These are phyloP conservation scores for Helicolenus hilgendorfi DNA, from an alignment of 2,797 vertebrate genomes.

Conservation along the genomic window DNA sequence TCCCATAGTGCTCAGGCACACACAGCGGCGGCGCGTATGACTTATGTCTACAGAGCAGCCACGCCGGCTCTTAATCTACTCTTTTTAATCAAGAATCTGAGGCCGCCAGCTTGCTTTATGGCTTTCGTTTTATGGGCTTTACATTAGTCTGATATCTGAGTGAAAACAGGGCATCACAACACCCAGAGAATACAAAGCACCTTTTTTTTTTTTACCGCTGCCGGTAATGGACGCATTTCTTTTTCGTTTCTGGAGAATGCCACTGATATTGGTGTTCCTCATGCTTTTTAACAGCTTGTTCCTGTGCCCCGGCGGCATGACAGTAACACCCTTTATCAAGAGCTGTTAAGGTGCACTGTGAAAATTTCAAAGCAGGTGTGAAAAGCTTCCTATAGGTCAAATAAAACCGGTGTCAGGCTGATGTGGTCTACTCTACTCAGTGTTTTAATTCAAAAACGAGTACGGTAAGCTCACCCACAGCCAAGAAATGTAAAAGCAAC, in stretches of 20 bases:
- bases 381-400: slow-evolving; percentile 79
- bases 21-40: slow-evolving; percentile 28
- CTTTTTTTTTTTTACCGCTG: slow-evolving; percentile 1
- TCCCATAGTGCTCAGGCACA: slow-evolving; percentile 29
- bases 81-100: slow-evolving; percentile 75
- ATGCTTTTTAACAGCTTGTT: slow-evolving; percentile 79
- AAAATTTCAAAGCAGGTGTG: slow-evolving; percentile 75
- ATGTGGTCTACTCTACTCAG: slow-evolving; percentile 29
- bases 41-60: slow-evolving; percentile 50
- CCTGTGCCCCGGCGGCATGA: slow-evolving; percentile 54
- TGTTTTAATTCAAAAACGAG: slow-evolving; percentile 23
- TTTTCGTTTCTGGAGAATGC: slow-evolving; percentile 28
- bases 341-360: slow-evolving; percentile 72
- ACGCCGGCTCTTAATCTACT: slow-evolving; percentile 54
- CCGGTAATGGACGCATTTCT: slow-evolving; percentile 41
- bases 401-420: slow-evolving; percentile 49
- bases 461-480: background rate
- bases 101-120: slow-evolving; percentile 53
- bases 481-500: background rate
- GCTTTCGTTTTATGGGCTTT: slow-evolving; percentile 56
- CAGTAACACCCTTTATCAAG: slow-evolving; percentile 71
- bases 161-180: slow-evolving; percentile 45
- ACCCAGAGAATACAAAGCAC: slow-evolving; percentile 38
- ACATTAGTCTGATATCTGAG: slow-evolving; percentile 52
- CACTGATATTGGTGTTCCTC: slow-evolving; percentile 50